Evolutionary conservation across 2,113 vertebrate species (phyloP).

Genomic region (Ramphastos sulfuratus): DNA sequence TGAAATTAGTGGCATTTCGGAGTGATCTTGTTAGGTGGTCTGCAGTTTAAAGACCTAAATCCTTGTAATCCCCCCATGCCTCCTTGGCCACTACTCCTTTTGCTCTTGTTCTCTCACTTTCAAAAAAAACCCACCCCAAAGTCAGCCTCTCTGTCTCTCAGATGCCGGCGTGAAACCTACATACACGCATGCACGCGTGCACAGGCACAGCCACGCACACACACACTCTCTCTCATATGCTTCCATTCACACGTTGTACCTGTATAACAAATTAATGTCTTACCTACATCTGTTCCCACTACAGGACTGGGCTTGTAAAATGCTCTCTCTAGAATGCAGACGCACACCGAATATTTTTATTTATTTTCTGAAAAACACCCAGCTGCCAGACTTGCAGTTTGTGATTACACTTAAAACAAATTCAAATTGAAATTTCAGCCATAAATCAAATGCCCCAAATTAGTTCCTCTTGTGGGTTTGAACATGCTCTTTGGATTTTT

Average conservation of each 20-base stretch:
- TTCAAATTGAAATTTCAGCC: slow-evolving; percentile 62
- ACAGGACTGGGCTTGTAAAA: slow-evolving; percentile 79
- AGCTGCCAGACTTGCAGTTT: slow-evolving; percentile 53
- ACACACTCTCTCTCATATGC: neutral
- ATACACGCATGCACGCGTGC: neutral
- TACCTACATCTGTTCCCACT: slow-evolving; percentile 74
- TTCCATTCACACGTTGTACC: slow-evolving; percentile 56
- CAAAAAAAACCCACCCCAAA: slow-evolving; percentile 16
- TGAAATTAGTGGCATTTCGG: slow-evolving; percentile 93
- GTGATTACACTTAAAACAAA: slow-evolving; percentile 63
- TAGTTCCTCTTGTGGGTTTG: slow-evolving; percentile 69
- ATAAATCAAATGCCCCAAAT: slow-evolving; percentile 67
- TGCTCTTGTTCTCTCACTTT: slow-evolving; percentile 60
- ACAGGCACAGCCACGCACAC: neutral
- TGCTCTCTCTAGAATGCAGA: slow-evolving; percentile 52
- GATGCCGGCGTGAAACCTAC: neutral
- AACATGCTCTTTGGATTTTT: slow-evolving; percentile 59
- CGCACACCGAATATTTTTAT: slow-evolving; percentile 36
- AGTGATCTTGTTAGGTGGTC: slow-evolving; percentile 91
- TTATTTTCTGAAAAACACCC: slow-evolving; percentile 59
- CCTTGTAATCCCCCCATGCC: slow-evolving; percentile 81
- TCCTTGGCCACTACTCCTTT: slow-evolving; percentile 75
- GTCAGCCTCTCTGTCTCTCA: slow-evolving; percentile 30
- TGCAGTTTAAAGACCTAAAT: slow-evolving; percentile 82
- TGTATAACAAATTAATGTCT: slow-evolving; percentile 72